Conservation (phyloP, 1,140 invertebrate species). For the Drosophila fuyamai region DNA sequence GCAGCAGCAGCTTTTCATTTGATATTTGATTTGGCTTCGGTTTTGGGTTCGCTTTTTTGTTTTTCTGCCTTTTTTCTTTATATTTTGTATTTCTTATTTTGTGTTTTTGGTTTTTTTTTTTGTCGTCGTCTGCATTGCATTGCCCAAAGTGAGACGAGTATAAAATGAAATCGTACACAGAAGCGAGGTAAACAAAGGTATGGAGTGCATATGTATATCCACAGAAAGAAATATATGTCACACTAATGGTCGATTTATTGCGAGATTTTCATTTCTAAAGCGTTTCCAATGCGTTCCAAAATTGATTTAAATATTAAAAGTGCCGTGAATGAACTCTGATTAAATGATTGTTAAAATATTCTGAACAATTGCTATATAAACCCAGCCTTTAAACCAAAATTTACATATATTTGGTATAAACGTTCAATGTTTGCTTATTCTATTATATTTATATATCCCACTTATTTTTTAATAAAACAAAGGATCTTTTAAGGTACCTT, state of each 20-base stretch:
- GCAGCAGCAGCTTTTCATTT: constrained; percentile 60
- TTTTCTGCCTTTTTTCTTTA: not conserved
- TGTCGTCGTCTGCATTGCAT: constrained; percentile 33
- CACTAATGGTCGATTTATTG: not conserved
- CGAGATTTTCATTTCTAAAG: too few relatives aligned
- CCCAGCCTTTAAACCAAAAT: too few relatives aligned
- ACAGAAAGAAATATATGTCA: not conserved
- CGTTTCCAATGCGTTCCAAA: too few relatives aligned
- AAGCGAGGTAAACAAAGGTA: constrained; percentile 32
- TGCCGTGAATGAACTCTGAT: too few relatives aligned
- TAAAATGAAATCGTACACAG: constrained; percentile 41
- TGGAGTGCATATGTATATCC: not conserved
- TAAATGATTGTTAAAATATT: too few relatives aligned
- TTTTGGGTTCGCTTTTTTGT: constrained; percentile 21
- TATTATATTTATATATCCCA: too few relatives aligned
- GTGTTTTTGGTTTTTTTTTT: constrained; percentile 1
- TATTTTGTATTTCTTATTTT: constrained; percentile 1
- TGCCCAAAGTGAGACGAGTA: constrained; percentile 30
- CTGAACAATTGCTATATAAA: too few relatives aligned
- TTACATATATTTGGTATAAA: too few relatives aligned
- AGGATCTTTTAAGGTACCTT: too few relatives aligned
- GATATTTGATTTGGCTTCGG: constrained; percentile 40
- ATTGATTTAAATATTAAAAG: too few relatives aligned
- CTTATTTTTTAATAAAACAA: too few relatives aligned
- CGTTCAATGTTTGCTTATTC: too few relatives aligned